Percentiles rank a stretch among this genome's conserved stretches.
phyloP scores from a whole-genome alignment of 2,888 invertebrate genomes.

The Acronicta alni region DNA sequence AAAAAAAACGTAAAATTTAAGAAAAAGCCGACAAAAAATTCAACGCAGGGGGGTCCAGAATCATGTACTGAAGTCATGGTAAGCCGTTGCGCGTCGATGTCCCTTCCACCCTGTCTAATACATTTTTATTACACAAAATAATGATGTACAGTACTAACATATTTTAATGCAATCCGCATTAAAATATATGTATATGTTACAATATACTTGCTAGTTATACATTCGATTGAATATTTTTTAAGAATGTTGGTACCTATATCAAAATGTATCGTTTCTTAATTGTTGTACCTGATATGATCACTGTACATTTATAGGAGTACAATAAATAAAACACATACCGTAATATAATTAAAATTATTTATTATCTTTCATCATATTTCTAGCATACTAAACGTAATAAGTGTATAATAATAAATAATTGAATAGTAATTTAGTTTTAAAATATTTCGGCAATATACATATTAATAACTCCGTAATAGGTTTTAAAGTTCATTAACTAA shows the following conservation, averaged over 20 bases:
- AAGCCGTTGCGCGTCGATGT: no score
- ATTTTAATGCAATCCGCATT: no score
- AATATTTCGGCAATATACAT: conserved; percentile 88
- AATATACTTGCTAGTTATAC: no score
- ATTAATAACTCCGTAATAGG: conserved; percentile 84
- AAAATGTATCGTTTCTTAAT: conserved; percentile 14
- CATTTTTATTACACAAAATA: no score
- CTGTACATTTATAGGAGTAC: conserved; percentile 18
- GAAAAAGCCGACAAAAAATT: no score
- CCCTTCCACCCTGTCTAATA: no score
- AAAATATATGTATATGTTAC: no score
- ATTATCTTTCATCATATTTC: conserved; percentile 90
- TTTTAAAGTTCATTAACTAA: conserved; percentile 78
- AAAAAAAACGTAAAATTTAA: no score
- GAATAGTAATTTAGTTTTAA: conserved; percentile 89
- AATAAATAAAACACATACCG: conserved; percentile 76
- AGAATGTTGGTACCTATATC: conserved; percentile 11
- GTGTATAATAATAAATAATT: conserved; percentile 90
- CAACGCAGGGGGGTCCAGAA: no score
- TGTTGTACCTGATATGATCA: conserved; percentile 26
- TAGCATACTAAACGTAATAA: conserved; percentile 90
- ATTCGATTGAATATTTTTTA: conserved; percentile 13
- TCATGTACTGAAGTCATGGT: no score
- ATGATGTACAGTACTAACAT: no score
- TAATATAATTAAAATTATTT: conserved; percentile 90